phyloP scores from a whole-genome alignment of 2,797 vertebrate genomes.

The Sebastes flavidus region DNA sequence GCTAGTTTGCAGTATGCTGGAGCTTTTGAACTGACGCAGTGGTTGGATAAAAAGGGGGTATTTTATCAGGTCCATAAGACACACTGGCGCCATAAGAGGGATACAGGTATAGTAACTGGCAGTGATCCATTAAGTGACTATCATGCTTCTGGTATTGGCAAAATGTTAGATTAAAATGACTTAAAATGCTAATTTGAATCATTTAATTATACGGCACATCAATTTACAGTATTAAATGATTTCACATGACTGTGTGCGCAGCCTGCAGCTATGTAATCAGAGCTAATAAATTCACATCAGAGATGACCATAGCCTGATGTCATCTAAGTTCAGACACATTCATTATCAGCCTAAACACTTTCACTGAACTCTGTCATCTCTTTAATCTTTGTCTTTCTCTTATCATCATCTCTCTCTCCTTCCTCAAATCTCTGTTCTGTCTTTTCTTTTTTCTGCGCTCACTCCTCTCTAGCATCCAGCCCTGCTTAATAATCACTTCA shows the following conservation, averaged over 20 bases:
- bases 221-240: not conserved
- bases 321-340: slow-evolving; percentile 67
- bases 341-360: slow-evolving; percentile 54
- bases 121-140: not conserved
- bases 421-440: not conserved
- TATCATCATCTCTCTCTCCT: not conserved
- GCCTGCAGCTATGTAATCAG: slow-evolving; percentile 13
- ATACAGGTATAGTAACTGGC: not conserved
- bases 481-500: slow-evolving; percentile 25
- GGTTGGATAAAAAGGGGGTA: not conserved
- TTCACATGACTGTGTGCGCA: not conserved
- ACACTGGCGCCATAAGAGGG: not conserved
- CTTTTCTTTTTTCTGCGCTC: not conserved
- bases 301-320: slow-evolving; percentile 43
- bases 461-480: not conserved
- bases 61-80: slow-evolving; percentile 3
- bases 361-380: slow-evolving; percentile 31
- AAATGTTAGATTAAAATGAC: not conserved
- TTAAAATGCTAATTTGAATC: not conserved
- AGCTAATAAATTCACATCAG: slow-evolving; percentile 24
- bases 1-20: not conserved
- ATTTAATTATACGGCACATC: not conserved
- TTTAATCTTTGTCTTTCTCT: not conserved
- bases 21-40: not conserved
- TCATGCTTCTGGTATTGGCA: not conserved